Percentiles rank a stretch among this genome's conserved stretches.
Evolutionary conservation across 92 coral and sea anemone genomes (phyloP).

Genomic region (Scolanthus callimorphus): DNA sequence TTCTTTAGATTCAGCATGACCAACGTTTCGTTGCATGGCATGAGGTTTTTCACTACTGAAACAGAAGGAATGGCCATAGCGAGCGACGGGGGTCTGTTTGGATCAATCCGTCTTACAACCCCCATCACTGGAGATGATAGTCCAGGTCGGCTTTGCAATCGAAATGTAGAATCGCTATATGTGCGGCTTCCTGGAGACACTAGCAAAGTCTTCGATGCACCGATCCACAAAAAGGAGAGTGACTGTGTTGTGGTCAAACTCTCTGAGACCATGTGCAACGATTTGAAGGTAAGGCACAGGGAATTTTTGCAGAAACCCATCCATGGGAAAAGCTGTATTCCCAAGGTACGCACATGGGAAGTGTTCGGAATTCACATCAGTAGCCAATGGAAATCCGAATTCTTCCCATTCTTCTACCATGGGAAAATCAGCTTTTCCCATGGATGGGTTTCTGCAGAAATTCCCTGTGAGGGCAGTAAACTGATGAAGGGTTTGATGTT

Average conservation of each 20-base stretch:
- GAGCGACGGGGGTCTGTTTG: constrained; percentile 44
- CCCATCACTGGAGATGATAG: constrained; percentile 64
- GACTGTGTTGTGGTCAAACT: constrained; percentile 45
- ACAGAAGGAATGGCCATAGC: constrained; percentile 7
- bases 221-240: constrained; percentile 51
- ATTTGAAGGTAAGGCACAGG: constrained; percentile 47
- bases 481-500: too few species aligned
- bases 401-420: too few species aligned
- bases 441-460: too few species aligned
- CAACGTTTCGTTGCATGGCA: constrained; percentile 23
- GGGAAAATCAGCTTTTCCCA: too few species aligned
- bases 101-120: constrained; percentile 40
- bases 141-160: constrained; percentile 65
- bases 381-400: too few species aligned
- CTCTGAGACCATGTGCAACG: constrained; percentile 41
- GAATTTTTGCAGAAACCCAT: too few species aligned
- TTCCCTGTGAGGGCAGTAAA: too few species aligned
- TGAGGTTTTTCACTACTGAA: constrained; percentile 21
- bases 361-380: too few species aligned
- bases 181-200: constrained; percentile 27
- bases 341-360: too few species aligned
- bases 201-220: constrained; percentile 51
- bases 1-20: constrained; percentile 18
- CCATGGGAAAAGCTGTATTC: too few species aligned
- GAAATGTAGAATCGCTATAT: constrained; percentile 59